These are phyloP conservation scores for Lepidurus packardi DNA, from an alignment of 1,140 invertebrate species.

Conservation along the genomic window DNA sequence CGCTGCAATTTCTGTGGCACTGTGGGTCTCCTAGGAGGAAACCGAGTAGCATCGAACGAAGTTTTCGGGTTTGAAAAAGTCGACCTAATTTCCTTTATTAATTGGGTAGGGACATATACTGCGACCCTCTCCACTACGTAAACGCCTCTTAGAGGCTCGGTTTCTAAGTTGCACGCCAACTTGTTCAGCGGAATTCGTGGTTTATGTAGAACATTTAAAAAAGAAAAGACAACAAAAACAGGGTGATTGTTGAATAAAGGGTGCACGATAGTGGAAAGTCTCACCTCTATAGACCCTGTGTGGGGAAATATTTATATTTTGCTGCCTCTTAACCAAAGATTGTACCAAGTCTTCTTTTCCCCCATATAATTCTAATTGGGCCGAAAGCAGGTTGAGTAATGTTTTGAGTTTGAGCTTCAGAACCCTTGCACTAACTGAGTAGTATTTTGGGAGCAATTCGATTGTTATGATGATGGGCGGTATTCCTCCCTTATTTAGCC, in stretches of 20 bases:
- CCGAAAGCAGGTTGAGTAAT: not conserved
- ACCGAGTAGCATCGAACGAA: constrained; percentile 25
- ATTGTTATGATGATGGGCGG: not conserved
- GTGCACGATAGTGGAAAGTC: no score
- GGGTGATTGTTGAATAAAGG: no score
- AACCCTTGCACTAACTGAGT: not conserved
- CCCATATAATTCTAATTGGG: not conserved
- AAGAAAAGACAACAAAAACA: no score
- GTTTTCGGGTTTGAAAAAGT: not conserved
- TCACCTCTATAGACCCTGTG: not conserved
- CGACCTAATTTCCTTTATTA: not conserved
- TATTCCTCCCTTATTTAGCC: not conserved
- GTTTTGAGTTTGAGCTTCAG: not conserved
- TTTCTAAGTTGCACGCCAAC: no score
- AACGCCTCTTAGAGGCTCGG: no score
- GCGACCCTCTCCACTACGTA: no score
- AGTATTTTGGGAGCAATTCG: constrained; percentile 6
- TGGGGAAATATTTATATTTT: not conserved
- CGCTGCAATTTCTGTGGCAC: constrained; percentile 31
- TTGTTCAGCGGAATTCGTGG: no score
- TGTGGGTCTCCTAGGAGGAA: constrained; percentile 32
- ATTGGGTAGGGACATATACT: no score
- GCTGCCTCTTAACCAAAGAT: constrained; percentile 9
- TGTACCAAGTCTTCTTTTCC: not conserved
- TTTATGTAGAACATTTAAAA: no score